Evolutionary conservation across 1,140 invertebrate species (phyloP).

Genomic region (Aricia agestis): DNA sequence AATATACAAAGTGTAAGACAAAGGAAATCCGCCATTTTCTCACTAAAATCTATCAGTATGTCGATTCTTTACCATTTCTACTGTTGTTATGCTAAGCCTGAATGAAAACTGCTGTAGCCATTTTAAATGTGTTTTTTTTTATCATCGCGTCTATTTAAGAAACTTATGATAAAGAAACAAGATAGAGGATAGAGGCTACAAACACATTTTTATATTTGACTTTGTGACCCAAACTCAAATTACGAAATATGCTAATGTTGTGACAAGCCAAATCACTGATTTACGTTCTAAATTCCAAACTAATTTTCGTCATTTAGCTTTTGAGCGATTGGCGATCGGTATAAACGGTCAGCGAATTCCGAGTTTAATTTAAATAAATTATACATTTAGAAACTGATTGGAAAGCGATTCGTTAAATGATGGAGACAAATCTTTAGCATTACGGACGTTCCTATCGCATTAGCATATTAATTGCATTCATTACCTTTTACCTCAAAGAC

Average conservation of each 20-base stretch:
- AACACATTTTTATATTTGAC: not conserved
- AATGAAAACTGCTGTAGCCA: no score
- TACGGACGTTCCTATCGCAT: not conserved
- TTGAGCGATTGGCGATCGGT: not conserved
- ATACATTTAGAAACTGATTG: conserved; percentile 13
- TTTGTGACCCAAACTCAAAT: not conserved
- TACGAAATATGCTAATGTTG: not conserved
- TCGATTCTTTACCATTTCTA: no score
- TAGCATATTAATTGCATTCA: conserved; percentile 14
- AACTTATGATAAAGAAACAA: no score
- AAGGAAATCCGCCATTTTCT: no score
- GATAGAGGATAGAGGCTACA: no score
- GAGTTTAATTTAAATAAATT: conserved; percentile 14
- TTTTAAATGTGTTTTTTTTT: no score
- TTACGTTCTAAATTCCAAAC: not conserved
- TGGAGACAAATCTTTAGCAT: conserved; percentile 10
- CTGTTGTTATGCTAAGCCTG: no score
- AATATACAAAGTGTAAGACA: no score
- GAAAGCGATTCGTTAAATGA: conserved; percentile 14
- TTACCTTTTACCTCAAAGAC: conserved; percentile 13
- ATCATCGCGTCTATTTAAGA: no score
- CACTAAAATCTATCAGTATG: no score
- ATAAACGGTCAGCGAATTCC: conserved; percentile 3
- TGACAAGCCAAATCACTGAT: not conserved
- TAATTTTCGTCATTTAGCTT: conserved; percentile 1